phyloP scores from a whole-genome alignment of 2,113 vertebrate genomes.

The Crotophaga sulcirostris region DNA sequence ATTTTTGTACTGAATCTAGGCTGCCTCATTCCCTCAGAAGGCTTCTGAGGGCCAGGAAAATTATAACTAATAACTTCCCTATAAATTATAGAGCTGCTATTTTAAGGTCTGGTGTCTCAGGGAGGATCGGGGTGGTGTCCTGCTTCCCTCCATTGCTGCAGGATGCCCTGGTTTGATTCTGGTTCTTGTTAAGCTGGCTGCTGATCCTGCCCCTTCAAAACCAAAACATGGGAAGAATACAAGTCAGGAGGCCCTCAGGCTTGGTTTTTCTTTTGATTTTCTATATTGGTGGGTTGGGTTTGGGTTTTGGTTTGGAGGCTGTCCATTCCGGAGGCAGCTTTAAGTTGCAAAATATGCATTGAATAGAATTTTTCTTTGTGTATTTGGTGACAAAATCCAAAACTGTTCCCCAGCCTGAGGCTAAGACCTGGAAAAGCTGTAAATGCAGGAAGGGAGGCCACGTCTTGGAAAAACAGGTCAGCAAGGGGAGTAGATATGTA shows the following conservation, averaged over 20 bases:
- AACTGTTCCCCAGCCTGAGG: background rate
- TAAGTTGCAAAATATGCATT: background rate
- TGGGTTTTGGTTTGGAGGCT: background rate
- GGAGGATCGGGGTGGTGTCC: constrained; percentile 20
- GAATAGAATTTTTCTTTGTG: background rate
- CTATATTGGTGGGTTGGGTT: background rate
- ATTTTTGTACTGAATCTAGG: constrained; percentile 33
- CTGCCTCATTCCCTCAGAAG: constrained; percentile 52
- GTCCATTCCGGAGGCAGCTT: background rate
- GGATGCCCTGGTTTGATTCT: constrained; percentile 32
- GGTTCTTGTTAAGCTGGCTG: background rate
- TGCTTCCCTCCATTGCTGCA: constrained; percentile 9
- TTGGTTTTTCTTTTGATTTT: constrained; percentile 5
- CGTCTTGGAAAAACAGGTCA: background rate
- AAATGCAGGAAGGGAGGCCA: background rate
- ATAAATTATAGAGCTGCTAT: constrained; percentile 59
- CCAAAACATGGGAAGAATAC: background rate
- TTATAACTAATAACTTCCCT: constrained; percentile 59
- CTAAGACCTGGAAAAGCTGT: background rate
- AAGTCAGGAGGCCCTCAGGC: background rate
- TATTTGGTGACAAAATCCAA: background rate
- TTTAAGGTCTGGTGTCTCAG: constrained; percentile 53
- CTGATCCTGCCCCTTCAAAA: background rate
- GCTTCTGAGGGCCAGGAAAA: constrained; percentile 56
- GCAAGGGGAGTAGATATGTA: background rate